These are phyloP conservation scores for Mythimna impura DNA, from an alignment of 2,888 invertebrate species.

Conservation along the genomic window DNA sequence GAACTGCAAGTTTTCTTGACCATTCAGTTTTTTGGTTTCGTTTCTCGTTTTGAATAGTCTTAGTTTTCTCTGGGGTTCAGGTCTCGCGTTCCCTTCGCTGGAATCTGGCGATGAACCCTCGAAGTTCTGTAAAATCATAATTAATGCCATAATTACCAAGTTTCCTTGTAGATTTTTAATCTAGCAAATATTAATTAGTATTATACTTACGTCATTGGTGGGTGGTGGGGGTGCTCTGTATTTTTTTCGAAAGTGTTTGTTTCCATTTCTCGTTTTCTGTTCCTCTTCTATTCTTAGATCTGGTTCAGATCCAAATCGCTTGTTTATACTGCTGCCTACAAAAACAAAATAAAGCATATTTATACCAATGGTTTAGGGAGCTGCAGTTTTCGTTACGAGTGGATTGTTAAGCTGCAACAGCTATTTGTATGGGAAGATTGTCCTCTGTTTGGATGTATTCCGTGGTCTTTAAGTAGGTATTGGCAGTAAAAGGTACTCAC, in stretches of 20 bases:
- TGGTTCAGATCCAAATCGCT: conserved; percentile 94
- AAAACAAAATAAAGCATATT: conserved; percentile 22
- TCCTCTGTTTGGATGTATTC: no score
- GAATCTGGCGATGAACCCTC: conserved; percentile 91
- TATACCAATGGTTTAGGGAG: no score
- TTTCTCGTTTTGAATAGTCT: conserved; percentile 94
- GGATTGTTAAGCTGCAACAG: no score
- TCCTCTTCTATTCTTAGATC: conserved; percentile 91
- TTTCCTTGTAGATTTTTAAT: not conserved
- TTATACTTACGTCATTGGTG: conserved; percentile 80
- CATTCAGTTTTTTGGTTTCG: conserved; percentile 91
- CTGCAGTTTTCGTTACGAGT: no score
- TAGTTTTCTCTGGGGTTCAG: conserved; percentile 89
- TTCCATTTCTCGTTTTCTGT: conserved; percentile 79
- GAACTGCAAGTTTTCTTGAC: conserved; percentile 80
- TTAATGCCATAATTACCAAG: not conserved
- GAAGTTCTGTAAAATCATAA: conserved; percentile 74
- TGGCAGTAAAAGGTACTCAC: conserved; percentile 69
- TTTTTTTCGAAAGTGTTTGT: conserved; percentile 93
- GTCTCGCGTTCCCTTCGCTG: conserved; percentile 87
- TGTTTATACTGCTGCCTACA: conserved; percentile 82
- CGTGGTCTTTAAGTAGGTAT: no score
- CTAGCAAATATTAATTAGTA: not conserved
- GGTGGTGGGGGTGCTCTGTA: conserved; percentile 94
- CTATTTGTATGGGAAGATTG: no score